Evolutionary conservation across 2,113 vertebrate species (phyloP).

Genomic region (Helogale parvula): DNA sequence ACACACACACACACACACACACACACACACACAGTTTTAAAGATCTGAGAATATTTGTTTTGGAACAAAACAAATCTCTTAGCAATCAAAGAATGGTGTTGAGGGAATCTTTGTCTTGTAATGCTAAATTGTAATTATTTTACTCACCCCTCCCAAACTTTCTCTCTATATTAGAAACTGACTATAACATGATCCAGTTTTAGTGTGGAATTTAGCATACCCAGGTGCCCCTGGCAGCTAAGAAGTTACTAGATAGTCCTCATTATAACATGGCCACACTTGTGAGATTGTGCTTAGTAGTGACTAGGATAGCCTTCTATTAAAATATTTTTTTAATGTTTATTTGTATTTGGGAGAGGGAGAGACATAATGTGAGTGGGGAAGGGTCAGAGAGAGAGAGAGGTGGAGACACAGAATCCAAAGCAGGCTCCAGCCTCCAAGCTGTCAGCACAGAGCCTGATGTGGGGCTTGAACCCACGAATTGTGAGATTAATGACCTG

Average conservation of each 20-base stretch:
- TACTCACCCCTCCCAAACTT: not conserved
- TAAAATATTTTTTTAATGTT: no score
- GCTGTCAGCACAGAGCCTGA: no score
- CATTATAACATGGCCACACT: not conserved
- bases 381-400: no score
- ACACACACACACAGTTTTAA: not conserved
- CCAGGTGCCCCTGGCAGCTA: not conserved
- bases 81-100: not conserved
- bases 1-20: not conserved
- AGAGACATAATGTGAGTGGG: no score
- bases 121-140: not conserved
- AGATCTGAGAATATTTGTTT: constrained; percentile 33
- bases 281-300: not conserved
- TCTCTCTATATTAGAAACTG: not conserved
- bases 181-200: not conserved
- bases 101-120: not conserved
- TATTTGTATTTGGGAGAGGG: no score
- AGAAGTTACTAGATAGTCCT: not conserved
- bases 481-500: no score
- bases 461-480: no score
- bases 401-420: no score
- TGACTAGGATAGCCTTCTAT: not conserved
- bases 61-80: not conserved
- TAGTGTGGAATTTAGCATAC: not conserved
- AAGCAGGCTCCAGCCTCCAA: no score